Base-by-base conservation (phyloP, 1,140 invertebrate genomes). In the Palaemon carinicauda region DNA sequence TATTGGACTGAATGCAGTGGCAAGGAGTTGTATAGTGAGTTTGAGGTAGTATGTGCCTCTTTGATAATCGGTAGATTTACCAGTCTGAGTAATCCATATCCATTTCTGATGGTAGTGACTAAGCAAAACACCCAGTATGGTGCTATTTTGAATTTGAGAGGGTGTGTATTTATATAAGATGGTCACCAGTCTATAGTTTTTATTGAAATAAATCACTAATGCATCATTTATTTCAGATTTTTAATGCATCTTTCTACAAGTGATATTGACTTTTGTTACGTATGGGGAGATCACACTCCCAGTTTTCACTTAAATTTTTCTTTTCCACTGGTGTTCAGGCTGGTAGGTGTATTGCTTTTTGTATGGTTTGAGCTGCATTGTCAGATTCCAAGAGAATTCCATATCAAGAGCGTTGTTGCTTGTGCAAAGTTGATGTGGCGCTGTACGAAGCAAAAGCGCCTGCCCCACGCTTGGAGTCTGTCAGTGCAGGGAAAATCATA, bases 41-140 rank as follows among this genome's bases (percentile, higher is more conserved):
- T 41, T 24, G 21, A 69, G 81, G 84, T 73, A 86, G 84, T 33
- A 78, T 86, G 84, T 86, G 84, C 84, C 84, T 86, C 84, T 71
- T 60, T 56, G 41, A 41, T 41, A 41, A 69, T 41, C 84, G 74
- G 77, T 79, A 86, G 21, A 51, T 69, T 78, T 71, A 86, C 77
- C 75, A 80, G 84, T 69, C 65, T 54, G 65, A 52, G 27, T 52
- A 77, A 24, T 71, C 77, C 69, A 31, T 19, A 41, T 27, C 60
- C 52, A 29, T 69, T 41, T 27, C 52, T 60, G 78, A 56, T 24
- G 29, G 54, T 52, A 54, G 56, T 53, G 73, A 74, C 82, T 53
- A 33, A 51, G 71, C 54, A 77, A 80, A 77, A 80, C 69, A 31
- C 54, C 77, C 52, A 80, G 80, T 79, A 86, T 86, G 84, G 84